These are phyloP conservation scores for Zapus hudsonius DNA, from an alignment of 2,113 vertebrate genomes.

Conservation along the genomic window DNA sequence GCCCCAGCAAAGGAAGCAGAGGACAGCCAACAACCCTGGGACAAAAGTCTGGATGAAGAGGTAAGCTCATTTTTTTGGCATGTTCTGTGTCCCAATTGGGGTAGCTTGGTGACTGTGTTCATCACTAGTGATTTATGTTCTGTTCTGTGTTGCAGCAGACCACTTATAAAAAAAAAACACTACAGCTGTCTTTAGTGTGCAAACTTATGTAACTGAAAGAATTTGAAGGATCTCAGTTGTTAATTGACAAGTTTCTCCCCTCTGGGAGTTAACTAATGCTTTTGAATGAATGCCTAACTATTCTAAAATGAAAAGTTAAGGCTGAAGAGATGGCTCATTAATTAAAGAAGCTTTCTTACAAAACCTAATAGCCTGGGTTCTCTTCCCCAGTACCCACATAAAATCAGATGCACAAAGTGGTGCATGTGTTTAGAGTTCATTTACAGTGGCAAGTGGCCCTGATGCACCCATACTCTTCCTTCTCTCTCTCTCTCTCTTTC, in stretches of 20 bases:
- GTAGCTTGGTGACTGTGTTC: neutral
- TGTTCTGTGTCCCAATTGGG: neutral
- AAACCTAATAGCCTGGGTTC: too few species aligned
- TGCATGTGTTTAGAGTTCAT: too few species aligned
- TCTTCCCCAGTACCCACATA: too few species aligned
- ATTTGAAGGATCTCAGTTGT: neutral
- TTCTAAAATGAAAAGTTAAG: neutral
- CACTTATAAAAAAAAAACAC: neutral
- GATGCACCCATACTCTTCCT: too few species aligned
- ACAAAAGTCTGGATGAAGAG: slow-evolving; percentile 83
- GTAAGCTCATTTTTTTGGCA: slow-evolving; percentile 74
- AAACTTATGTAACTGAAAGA: neutral
- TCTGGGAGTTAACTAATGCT: neutral
- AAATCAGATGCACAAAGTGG: too few species aligned
- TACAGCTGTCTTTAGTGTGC: neutral
- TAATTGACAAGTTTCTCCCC: neutral
- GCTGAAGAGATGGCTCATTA: too few species aligned
- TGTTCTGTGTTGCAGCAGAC: neutral
- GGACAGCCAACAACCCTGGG: slow-evolving; percentile 71
- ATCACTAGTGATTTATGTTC: neutral
- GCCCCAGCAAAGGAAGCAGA: slow-evolving; percentile 63
- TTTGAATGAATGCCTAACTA: slow-evolving; percentile 1
- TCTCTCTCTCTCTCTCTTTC: too few species aligned
- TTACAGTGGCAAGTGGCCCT: too few species aligned
- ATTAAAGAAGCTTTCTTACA: too few species aligned